Conservation (phyloP, 2,888 invertebrate species). For the Chalcis sispes region DNA sequence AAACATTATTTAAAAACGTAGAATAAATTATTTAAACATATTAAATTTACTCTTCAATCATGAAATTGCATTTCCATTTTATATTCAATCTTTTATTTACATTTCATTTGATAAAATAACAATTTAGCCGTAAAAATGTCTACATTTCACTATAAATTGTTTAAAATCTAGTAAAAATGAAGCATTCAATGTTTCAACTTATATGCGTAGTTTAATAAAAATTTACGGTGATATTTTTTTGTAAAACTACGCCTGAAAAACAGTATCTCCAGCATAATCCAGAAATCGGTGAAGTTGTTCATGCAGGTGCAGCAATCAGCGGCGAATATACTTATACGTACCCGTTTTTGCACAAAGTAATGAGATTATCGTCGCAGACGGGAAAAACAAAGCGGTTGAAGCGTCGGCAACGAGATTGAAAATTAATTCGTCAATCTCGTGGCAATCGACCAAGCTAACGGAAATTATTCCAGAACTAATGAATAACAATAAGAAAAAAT, state of each 20-base stretch:
- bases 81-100: no score
- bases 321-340: not conserved
- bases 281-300: not conserved
- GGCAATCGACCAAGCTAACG: not conserved
- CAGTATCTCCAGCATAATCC: not conserved
- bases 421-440: constrained; percentile 42
- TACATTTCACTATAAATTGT: no score
- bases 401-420: constrained; percentile 42
- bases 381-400: constrained; percentile 38
- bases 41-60: no score
- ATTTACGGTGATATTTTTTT: not conserved
- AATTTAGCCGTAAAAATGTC: no score
- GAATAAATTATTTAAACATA: no score
- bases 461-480: not conserved
- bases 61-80: no score
- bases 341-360: constrained; percentile 44
- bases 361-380: constrained; percentile 22
- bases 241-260: constrained; percentile 33
- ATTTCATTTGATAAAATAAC: no score
- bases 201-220: not conserved
- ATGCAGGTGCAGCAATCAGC: not conserved
- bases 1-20: no score
- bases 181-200: not conserved
- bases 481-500: constrained; percentile 15
- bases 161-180: no score